phyloP scores from a whole-genome alignment of 2,113 vertebrate genomes.

The Silurus asotus region DNA sequence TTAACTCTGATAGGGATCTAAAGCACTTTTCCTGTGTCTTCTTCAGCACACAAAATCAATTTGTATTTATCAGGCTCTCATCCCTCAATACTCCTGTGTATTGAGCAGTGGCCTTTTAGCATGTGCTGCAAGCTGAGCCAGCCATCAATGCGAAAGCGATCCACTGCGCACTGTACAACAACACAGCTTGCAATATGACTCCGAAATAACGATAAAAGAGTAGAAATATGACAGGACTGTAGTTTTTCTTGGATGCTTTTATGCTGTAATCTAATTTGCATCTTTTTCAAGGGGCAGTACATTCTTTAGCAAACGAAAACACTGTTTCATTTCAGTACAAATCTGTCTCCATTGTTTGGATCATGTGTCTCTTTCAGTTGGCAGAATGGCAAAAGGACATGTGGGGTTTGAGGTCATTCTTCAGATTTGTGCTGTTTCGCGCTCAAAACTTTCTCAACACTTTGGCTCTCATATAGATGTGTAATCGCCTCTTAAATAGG shows the following conservation, averaged over 20 bases:
- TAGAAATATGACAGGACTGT: conserved; percentile 22
- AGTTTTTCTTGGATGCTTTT: neutral
- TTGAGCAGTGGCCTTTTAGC: conserved; percentile 50
- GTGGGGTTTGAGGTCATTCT: neutral
- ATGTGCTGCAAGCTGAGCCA: conserved; percentile 53
- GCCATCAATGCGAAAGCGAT: conserved; percentile 47
- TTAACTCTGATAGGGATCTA: conserved; percentile 60
- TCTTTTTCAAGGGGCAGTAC: neutral
- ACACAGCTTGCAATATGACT: conserved; percentile 46
- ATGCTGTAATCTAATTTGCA: neutral
- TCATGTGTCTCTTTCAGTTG: neutral
- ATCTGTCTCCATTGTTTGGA: neutral
- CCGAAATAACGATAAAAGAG: conserved; percentile 30
- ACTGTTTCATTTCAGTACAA: neutral
- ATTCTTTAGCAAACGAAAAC: neutral
- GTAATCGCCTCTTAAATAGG: neutral
- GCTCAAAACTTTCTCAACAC: neutral
- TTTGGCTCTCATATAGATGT: neutral
- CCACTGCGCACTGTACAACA: neutral
- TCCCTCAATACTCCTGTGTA: conserved; percentile 47
- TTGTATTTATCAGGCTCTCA: conserved; percentile 60
- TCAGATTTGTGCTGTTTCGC: conserved; percentile 2
- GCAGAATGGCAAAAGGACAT: neutral
- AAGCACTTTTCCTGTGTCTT: conserved; percentile 60
- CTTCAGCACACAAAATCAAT: conserved; percentile 63